A percentile compares a stretch with the other conserved stretches of the same genome.
Evolutionary conservation across 2,888 invertebrate species (phyloP).

Genomic region (Drosophila histrio): DNA sequence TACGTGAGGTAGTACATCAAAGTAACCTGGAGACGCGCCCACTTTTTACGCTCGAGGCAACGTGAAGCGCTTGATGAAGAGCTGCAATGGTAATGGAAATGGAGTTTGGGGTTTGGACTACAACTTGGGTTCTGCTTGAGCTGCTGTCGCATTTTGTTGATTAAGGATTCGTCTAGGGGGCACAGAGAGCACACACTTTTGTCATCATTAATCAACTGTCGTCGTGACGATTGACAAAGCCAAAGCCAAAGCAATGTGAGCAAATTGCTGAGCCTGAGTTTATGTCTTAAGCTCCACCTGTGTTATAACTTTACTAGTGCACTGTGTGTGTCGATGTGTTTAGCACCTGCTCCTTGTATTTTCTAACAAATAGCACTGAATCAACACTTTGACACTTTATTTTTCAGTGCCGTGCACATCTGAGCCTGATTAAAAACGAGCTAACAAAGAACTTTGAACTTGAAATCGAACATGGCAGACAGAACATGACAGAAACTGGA

Average conservation of each 20-base stretch:
- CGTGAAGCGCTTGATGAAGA: constrained; percentile 48
- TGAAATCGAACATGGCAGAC: constrained; percentile 46
- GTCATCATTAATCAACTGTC: constrained; percentile 75
- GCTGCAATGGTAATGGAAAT: not conserved
- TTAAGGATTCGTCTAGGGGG: constrained; percentile 54
- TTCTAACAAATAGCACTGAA: constrained; percentile 60
- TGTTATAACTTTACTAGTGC: constrained; percentile 14
- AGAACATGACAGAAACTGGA: not conserved
- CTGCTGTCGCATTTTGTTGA: constrained; percentile 66
- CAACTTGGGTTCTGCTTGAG: constrained; percentile 17
- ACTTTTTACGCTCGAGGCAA: constrained; percentile 57
- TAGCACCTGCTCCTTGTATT: constrained; percentile 5
- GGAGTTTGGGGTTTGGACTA: not conserved
- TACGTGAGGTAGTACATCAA: constrained; percentile 75
- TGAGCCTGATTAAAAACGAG: constrained; percentile 66
- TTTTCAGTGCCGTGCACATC: constrained; percentile 73
- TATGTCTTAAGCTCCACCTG: constrained; percentile 22
- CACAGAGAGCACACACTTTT: constrained; percentile 52
- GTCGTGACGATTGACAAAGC: constrained; percentile 64
- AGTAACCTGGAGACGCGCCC: constrained; percentile 63
- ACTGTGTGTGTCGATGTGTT: not conserved
- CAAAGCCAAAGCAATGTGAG: constrained; percentile 49
- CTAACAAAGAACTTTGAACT: constrained; percentile 47
- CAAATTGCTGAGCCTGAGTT: constrained; percentile 53
- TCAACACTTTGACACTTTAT: constrained; percentile 73